These are phyloP conservation scores for Mesaphorura yosii DNA, from an alignment of 1,140 invertebrate genomes.

Conservation along the genomic window DNA sequence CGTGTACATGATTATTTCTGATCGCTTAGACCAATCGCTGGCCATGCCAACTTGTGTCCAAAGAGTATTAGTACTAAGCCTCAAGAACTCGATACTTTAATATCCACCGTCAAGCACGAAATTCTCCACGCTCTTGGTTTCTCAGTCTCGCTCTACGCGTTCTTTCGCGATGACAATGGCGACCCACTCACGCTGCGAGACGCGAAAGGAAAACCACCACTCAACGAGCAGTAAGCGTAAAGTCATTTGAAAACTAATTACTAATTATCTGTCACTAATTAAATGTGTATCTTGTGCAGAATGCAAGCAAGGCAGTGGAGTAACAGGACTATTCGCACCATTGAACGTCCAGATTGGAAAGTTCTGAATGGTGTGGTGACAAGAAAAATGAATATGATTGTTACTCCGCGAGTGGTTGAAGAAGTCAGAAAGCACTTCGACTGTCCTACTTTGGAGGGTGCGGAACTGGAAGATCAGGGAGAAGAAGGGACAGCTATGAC, in stretches of 20 bases:
- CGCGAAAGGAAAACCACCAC: conserved; percentile 71
- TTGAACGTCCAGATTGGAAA: conserved; percentile 70
- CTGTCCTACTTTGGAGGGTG: conserved; percentile 81
- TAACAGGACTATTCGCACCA: conserved; percentile 67
- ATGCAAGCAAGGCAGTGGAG: conserved; percentile 89
- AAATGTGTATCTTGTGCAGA: conserved; percentile 38
- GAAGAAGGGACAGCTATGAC: conserved; percentile 92
- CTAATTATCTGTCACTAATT: background rate
- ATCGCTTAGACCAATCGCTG: conserved; percentile 41
- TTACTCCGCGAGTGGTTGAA: conserved; percentile 75
- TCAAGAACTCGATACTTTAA: conserved; percentile 80
- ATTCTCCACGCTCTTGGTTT: conserved; percentile 95
- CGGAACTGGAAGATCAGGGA: conserved; percentile 95
- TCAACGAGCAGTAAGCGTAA: conserved; percentile 69
- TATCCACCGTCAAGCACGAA: conserved; percentile 97
- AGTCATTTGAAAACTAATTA: background rate
- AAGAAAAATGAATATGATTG: conserved; percentile 75
- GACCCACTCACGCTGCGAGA: conserved; percentile 68
- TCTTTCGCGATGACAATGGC: conserved; percentile 76
- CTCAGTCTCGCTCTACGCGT: conserved; percentile 87
- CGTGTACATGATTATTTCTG: background rate
- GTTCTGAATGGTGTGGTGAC: conserved; percentile 62
- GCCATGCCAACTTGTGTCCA: conserved; percentile 95
- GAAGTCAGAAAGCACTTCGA: conserved; percentile 83
- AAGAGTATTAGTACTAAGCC: conserved; percentile 84